phyloP scores from a whole-genome alignment of 2,113 vertebrate genomes.

The Pituophis catenifer region DNA sequence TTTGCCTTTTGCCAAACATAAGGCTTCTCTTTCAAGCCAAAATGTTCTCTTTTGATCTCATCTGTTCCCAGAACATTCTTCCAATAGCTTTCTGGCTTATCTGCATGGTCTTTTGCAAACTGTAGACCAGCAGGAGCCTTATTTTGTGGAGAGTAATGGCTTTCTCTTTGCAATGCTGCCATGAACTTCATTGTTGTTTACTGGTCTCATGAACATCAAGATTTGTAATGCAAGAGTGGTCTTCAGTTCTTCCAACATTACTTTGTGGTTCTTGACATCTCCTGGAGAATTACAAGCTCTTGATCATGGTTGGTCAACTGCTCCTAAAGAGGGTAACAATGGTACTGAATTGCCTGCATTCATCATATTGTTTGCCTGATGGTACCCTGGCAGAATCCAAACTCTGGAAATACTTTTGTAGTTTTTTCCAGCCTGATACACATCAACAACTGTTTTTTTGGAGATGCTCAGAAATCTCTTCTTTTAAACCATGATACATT shows the following conservation, averaged over 20 bases:
- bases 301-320: neutral
- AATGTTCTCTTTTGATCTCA: neutral
- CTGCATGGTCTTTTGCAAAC: neutral
- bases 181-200: neutral
- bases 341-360: neutral
- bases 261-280: neutral
- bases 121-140: neutral
- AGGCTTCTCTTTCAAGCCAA: neutral
- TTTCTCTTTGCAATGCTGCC: neutral
- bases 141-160: neutral
- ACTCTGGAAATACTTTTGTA: neutral
- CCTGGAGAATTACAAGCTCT: neutral
- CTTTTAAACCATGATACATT: neutral
- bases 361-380: neutral
- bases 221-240: neutral
- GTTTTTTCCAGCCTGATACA: neutral
- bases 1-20: neutral
- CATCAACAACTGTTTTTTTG: neutral
- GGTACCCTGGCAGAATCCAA: neutral
- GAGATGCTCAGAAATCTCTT: neutral
- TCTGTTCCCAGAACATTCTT: neutral
- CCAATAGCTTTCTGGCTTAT: neutral
- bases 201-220: neutral
- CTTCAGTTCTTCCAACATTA: neutral
- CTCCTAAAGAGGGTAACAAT: neutral